Percentiles rank a stretch among this genome's conserved stretches.
Conservation (phyloP, 2,113 vertebrate species). For the Chelonoidis abingdonii region DNA sequence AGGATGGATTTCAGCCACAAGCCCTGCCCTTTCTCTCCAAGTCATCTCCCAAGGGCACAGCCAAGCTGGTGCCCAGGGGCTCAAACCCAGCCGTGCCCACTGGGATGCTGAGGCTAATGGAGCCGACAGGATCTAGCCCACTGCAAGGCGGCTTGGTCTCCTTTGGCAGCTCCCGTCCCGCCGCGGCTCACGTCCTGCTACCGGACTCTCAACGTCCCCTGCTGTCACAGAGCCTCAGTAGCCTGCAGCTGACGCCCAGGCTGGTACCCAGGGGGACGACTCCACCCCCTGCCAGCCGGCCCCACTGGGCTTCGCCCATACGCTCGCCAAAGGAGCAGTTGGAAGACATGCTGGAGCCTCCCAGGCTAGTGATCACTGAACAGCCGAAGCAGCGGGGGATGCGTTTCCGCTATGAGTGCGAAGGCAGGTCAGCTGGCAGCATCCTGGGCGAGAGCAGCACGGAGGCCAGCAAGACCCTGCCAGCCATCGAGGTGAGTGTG, state of each 20-base stretch:
- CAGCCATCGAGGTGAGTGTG: constrained; percentile 84
- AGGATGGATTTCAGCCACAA: constrained; percentile 66
- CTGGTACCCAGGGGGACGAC: constrained; percentile 41
- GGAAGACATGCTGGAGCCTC: constrained; percentile 78
- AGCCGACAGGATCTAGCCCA: neutral
- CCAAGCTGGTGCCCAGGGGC: constrained; percentile 76
- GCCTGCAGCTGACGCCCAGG: constrained; percentile 19
- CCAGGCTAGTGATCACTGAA: constrained; percentile 86
- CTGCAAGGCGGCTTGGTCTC: accelerated
- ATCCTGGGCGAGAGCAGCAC: constrained; percentile 91
- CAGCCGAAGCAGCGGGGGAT: constrained; percentile 95
- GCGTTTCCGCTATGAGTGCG: constrained; percentile 94
- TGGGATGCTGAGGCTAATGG: neutral
- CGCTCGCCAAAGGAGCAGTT: constrained; percentile 46
- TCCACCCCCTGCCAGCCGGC: constrained; percentile 23
- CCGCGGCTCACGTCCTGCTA: accelerated
- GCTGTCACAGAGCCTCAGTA: constrained; percentile 7
- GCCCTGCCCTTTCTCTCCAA: accelerated
- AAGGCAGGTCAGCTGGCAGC: constrained; percentile 92
- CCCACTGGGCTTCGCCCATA: neutral
- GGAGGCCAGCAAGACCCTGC: constrained; percentile 88
- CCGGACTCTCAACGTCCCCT: accelerated
- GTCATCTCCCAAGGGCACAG: neutral
- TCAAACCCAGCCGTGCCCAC: neutral
- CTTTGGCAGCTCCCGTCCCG: neutral